Evolutionary conservation across 2,113 vertebrate genomes (phyloP).

Genomic region (Litocranius walleri): DNA sequence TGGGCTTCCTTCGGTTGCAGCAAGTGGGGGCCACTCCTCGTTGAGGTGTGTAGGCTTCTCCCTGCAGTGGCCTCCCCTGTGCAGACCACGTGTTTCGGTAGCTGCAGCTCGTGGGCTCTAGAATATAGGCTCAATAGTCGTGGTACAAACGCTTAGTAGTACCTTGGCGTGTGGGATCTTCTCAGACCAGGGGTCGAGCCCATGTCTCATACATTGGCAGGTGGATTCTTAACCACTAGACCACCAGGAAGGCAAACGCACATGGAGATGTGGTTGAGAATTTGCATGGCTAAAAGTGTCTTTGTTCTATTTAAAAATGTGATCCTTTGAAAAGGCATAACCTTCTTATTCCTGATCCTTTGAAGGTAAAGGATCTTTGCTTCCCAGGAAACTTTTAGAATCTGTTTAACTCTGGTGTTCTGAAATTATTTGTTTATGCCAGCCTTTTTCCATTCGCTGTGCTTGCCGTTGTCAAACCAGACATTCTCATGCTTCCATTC

Average conservation of each 20-base stretch:
- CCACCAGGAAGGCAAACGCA: background rate
- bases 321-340: background rate
- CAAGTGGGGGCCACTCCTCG: accelerated
- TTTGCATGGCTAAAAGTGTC: background rate
- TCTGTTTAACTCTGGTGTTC: background rate
- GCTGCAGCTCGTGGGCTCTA: background rate
- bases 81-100: background rate
- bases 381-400: background rate
- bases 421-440: background rate
- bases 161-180: background rate
- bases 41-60: background rate
- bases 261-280: background rate
- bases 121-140: background rate
- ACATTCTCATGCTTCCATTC: background rate
- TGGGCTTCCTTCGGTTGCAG: background rate
- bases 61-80: background rate
- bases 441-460: background rate
- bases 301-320: background rate
- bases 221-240: background rate
- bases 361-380: background rate
- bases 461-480: background rate
- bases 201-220: background rate
- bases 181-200: background rate
- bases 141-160: background rate
- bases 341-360: background rate